A percentile compares a stretch with the other conserved stretches of the same genome.
Evolutionary conservation across 2,888 invertebrate species (phyloP).

Genomic region (Blastobasis lacticolella): DNA sequence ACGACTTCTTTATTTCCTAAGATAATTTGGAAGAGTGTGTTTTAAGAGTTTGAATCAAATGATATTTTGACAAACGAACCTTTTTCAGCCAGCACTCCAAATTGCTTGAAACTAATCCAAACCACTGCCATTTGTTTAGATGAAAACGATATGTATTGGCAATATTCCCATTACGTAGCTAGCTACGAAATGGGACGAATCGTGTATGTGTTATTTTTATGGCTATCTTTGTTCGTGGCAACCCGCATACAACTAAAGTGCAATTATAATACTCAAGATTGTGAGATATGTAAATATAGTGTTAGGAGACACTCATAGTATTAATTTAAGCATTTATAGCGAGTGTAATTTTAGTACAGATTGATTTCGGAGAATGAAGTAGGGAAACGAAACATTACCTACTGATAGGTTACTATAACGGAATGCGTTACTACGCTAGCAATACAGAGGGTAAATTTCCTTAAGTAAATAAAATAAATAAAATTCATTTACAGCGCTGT

Average conservation of each 20-base stretch:
- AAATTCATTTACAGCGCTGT: too few relatives aligned
- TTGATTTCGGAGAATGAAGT: not conserved
- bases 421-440: too few relatives aligned
- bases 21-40: too few relatives aligned
- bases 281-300: conserved; percentile 66
- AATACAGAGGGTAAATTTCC: too few relatives aligned
- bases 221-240: conserved; percentile 34
- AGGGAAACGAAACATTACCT: too few relatives aligned
- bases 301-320: conserved; percentile 39
- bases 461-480: too few relatives aligned
- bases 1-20: too few relatives aligned
- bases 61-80: too few relatives aligned
- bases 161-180: too few relatives aligned
- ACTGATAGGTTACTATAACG: too few relatives aligned
- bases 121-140: conserved; percentile 17
- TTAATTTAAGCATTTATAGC: conserved; percentile 63
- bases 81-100: not conserved
- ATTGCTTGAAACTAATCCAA: not conserved
- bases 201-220: conserved; percentile 43
- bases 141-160: not conserved
- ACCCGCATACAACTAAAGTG: conserved; percentile 65
- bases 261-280: conserved; percentile 72
- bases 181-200: too few relatives aligned
- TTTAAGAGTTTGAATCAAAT: too few relatives aligned
- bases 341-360: conserved; percentile 22